Conservation (phyloP, 2,113 vertebrate species). For the Chiloscyllium plagiosum region DNA sequence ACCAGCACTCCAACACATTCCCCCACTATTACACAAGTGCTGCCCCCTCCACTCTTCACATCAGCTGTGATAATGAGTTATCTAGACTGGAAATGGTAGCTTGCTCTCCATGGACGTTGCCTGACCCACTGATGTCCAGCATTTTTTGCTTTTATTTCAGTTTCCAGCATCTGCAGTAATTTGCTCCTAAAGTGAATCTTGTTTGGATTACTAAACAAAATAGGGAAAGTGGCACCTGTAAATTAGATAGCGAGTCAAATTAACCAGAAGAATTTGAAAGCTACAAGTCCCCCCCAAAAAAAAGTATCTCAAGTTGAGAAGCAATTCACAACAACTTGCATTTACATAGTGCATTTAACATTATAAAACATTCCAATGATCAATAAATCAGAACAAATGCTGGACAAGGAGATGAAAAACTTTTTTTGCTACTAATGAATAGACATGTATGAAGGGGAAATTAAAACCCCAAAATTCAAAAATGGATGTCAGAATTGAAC, state of each 20-base stretch:
- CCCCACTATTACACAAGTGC: too few relatives aligned
- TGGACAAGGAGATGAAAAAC: background rate
- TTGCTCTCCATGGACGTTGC: too few relatives aligned
- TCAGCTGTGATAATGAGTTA: too few relatives aligned
- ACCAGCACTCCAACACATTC: too few relatives aligned
- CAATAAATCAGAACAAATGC: background rate
- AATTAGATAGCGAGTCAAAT: background rate
- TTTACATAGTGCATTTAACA: background rate
- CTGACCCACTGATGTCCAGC: too few relatives aligned
- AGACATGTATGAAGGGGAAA: background rate
- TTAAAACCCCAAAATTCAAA: background rate
- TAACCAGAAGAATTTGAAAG: background rate
- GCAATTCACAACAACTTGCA: background rate
- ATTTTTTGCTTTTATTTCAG: too few relatives aligned
- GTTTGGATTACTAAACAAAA: background rate
- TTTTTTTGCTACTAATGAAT: background rate
- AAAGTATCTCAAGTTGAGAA: background rate
- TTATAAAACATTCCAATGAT: background rate
- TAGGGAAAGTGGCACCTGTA: background rate
- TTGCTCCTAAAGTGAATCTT: background rate
- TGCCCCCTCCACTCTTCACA: too few relatives aligned
- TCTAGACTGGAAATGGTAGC: too few relatives aligned
- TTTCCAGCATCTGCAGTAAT: too few relatives aligned
- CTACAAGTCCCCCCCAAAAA: background rate
- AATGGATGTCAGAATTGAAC: background rate